Evolutionary conservation across 2,888 invertebrate species (phyloP), one percentile per base, ranked within the genome.

Genomic region (Eristalis pertinax): DNA sequence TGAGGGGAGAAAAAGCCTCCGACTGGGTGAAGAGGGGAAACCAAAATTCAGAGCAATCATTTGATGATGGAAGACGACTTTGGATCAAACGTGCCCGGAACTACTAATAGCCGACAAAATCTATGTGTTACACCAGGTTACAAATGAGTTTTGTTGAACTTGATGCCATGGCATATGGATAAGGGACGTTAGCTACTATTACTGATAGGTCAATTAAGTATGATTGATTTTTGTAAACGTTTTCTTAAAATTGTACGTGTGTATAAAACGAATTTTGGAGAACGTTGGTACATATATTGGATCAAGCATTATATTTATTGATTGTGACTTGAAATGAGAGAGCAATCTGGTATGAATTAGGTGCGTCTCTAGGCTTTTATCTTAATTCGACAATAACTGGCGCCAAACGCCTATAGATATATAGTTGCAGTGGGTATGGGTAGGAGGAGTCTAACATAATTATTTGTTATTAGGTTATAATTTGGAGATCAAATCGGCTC

Each of bases 1-100:
- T 67, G 80, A 56, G 19, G 60, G 19, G 43, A n/a, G 15, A n/a
- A 35, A 74, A 67, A 80, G 13, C 68, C 72, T 80, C 50, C 24
- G 22, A 24, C 11, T 29, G 62, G 67, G 74, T 68, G 35, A 74
- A 50, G 4, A 24, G 60, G 24, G 26, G 50, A 68, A 68, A 62
- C 50, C 67, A 11, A 60, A 24, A 26, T 60, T 64, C 35, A 56
- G 19, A 15, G 67, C 50, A 74, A 80, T 74, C 43, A 68, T 62
- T 74, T 74, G 74, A 80, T 72, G 58, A 79, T 78, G 64, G 58
- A 56, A 64, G 64, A 56, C 32, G 64, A 56, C 22, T 64, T 32
- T 41, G 19, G 60, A 38, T 11, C 67, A 22, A 60, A 76, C 67
- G 67, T 76, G 76, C 32, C 32, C 15, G 15, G 67, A 41, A 60